phyloP scores from a whole-genome alignment of 2,797 vertebrate genomes.

The Chaetodon trifasciatus region DNA sequence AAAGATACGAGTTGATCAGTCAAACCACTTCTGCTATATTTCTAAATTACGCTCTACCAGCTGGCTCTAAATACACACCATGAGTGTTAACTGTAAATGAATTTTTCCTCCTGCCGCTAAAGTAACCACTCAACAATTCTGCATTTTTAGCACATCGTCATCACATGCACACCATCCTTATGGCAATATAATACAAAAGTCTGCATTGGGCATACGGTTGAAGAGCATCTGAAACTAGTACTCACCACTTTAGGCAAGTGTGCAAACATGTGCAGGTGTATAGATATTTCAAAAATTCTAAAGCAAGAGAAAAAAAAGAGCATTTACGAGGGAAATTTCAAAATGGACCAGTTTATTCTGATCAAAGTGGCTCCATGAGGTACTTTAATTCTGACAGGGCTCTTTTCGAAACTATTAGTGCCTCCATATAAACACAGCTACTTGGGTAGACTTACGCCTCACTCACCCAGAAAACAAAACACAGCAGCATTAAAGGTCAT shows the following conservation, averaged over 20 bases:
- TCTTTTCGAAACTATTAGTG: neutral
- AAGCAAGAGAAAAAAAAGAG: neutral
- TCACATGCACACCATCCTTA: neutral
- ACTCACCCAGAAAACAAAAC: constrained; percentile 12
- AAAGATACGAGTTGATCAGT: neutral
- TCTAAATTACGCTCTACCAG: neutral
- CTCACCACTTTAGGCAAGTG: neutral
- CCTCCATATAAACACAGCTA: neutral
- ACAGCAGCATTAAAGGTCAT: constrained; percentile 9
- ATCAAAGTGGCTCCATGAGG: neutral
- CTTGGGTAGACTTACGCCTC: constrained; percentile 14
- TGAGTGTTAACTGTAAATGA: neutral
- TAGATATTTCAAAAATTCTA: neutral
- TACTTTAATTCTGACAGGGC: neutral
- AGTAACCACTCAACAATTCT: too few relatives aligned
- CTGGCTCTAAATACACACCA: neutral
- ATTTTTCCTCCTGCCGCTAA: neutral
- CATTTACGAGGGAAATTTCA: neutral
- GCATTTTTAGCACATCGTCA: neutral
- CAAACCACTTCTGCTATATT: neutral
- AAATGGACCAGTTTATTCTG: neutral
- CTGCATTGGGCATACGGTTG: neutral
- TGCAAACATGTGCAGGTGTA: neutral
- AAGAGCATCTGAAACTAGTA: neutral
- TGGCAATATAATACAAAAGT: neutral